phyloP scores from a whole-genome alignment of 2,888 invertebrate genomes.

The Drosophila monieri region DNA sequence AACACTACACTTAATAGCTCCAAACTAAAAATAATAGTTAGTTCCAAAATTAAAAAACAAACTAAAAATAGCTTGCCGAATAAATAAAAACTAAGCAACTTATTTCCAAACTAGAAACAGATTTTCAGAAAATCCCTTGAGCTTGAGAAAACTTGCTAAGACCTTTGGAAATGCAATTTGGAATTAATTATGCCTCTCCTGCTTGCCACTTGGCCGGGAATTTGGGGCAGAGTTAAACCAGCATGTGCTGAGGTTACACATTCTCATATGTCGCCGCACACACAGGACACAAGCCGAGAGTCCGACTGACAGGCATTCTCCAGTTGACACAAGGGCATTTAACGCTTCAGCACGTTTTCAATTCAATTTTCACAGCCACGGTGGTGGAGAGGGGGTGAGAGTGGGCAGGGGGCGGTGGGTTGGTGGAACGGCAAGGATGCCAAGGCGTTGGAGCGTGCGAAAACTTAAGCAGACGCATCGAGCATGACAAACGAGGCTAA shows the following conservation, averaged over 20 bases:
- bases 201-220: slow-evolving; percentile 45
- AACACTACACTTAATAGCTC: too few species aligned
- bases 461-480: slow-evolving; percentile 78
- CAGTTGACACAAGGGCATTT: slow-evolving; percentile 84
- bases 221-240: slow-evolving; percentile 62
- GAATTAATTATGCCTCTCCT: slow-evolving; percentile 71
- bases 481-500: slow-evolving; percentile 75
- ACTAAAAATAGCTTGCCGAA: too few species aligned
- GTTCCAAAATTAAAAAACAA: neutral
- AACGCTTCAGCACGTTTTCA: slow-evolving; percentile 84
- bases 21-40: too few species aligned
- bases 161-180: slow-evolving; percentile 68
- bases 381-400: slow-evolving; percentile 8
- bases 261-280: slow-evolving; percentile 80
- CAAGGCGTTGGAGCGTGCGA: slow-evolving; percentile 75
- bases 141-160: slow-evolving; percentile 37
- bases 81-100: neutral
- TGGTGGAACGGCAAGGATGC: slow-evolving; percentile 70
- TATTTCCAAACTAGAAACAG: slow-evolving; percentile 19
- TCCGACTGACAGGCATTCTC: slow-evolving; percentile 60
- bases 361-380: slow-evolving; percentile 79
- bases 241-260: slow-evolving; percentile 81
- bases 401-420: slow-evolving; percentile 3
- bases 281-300: slow-evolving; percentile 18
- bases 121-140: slow-evolving; percentile 38